Evolutionary conservation across 2,888 invertebrate genomes (phyloP).

Genomic region (Xestoiulus laeticollis): DNA sequence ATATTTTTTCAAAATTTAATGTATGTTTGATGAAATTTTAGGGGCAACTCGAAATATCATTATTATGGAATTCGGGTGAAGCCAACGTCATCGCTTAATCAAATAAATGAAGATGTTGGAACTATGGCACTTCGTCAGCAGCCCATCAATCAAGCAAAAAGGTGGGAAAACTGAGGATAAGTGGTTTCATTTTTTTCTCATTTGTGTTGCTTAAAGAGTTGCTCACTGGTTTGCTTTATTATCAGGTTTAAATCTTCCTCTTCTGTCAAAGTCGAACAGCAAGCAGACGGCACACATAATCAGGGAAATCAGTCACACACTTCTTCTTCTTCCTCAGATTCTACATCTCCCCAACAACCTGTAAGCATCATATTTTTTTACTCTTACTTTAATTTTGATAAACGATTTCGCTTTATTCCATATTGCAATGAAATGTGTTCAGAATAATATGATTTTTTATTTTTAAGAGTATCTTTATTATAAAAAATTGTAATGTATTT

Average conservation of each 20-base stretch:
- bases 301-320: slow-evolving; percentile 56
- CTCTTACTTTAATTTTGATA: not conserved
- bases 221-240: not conserved
- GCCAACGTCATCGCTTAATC: slow-evolving; percentile 78
- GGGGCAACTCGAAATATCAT: slow-evolving; percentile 98
- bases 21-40: slow-evolving; percentile 62
- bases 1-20: not conserved
- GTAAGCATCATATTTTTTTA: slow-evolving; percentile 14
- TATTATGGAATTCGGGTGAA: slow-evolving; percentile 99
- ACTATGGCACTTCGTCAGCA: slow-evolving; percentile 64
- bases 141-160: slow-evolving; percentile 64
- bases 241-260: slow-evolving; percentile 57
- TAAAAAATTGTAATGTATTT: too few relatives aligned
- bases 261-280: slow-evolving; percentile 60
- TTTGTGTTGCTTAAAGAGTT: not conserved
- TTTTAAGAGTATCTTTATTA: too few relatives aligned
- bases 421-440: too few relatives aligned
- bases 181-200: not conserved
- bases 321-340: slow-evolving; percentile 56
- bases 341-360: slow-evolving; percentile 57
- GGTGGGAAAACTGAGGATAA: slow-evolving; percentile 60
- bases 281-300: slow-evolving; percentile 60
- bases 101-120: slow-evolving; percentile 63
- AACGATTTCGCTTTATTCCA: not conserved
- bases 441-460: too few relatives aligned